phyloP scores from a whole-genome alignment of 1,140 invertebrate genomes.

The Drusus annulatus region DNA sequence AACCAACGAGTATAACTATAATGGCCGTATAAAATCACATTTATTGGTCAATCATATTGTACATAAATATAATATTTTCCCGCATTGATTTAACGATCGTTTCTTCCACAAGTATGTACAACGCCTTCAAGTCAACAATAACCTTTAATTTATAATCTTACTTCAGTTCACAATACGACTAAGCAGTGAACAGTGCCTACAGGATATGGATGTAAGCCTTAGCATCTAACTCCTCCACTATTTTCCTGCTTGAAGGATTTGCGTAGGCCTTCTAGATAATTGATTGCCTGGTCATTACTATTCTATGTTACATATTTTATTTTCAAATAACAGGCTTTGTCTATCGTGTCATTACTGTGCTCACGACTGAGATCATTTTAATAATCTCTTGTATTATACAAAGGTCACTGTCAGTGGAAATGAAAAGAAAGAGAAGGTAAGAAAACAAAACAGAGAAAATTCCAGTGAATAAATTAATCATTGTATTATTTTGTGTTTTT shows the following conservation, averaged over 20 bases:
- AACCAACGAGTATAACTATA: no score
- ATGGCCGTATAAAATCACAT: no score
- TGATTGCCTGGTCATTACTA: no score
- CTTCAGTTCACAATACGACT: not conserved
- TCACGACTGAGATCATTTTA: no score
- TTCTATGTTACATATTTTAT: no score
- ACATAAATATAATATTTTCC: not conserved
- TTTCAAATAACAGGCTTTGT: not conserved
- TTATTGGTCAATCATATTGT: not conserved
- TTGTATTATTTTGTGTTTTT: not conserved
- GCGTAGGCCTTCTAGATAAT: no score
- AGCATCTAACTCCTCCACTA: no score
- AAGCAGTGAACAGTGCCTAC: no score
- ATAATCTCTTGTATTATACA: not conserved
- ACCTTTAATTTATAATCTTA: not conserved
- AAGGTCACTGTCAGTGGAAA: slow-evolving; percentile 14
- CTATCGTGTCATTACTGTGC: no score
- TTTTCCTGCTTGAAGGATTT: no score
- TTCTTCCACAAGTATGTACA: not conserved
- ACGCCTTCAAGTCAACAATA: not conserved
- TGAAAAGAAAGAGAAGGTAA: not conserved
- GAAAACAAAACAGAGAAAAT: not conserved
- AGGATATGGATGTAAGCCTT: no score
- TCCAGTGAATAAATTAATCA: not conserved
- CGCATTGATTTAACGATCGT: not conserved